Evolutionary conservation across 2,797 vertebrate genomes (phyloP).

Genomic region (Cyclopterus lumpus): DNA sequence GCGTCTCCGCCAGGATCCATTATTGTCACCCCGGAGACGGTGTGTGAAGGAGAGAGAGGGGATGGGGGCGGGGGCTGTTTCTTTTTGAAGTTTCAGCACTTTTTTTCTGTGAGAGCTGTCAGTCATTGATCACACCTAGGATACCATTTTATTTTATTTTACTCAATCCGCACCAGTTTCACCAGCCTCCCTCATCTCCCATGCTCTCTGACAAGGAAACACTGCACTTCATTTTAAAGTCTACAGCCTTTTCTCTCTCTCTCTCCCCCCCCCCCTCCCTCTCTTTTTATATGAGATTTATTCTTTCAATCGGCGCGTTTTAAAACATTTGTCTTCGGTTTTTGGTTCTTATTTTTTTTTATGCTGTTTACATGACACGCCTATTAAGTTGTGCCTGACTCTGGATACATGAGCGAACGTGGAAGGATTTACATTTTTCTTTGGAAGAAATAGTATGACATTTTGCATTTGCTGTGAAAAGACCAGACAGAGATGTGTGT

Average conservation of each 20-base stretch:
- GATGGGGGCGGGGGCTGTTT: conserved; percentile 12
- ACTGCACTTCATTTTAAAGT: conserved; percentile 69
- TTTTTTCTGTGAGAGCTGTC: conserved; percentile 58
- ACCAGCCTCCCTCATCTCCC: conserved; percentile 52
- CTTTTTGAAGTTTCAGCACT: conserved; percentile 55
- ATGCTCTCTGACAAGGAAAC: conserved; percentile 60
- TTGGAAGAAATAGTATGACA: conserved; percentile 25
- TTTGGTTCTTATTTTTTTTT: conserved; percentile 65
- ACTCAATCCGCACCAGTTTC: conserved; percentile 65
- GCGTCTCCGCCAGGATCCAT: conserved; percentile 61
- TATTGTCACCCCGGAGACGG: conserved; percentile 60
- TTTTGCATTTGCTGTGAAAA: conserved; percentile 35
- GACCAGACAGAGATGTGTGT: background rate
- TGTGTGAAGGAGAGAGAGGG: conserved; percentile 54
- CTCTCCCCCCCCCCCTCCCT: background rate
- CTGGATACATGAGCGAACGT: conserved; percentile 52
- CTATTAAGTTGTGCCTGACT: conserved; percentile 84
- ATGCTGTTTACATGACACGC: conserved; percentile 78
- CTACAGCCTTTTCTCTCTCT: conserved; percentile 35
- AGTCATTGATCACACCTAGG: conserved; percentile 68
- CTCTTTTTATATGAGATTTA: conserved; percentile 57
- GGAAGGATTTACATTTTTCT: conserved; percentile 33
- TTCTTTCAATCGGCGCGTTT: conserved; percentile 66
- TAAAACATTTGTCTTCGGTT: conserved; percentile 51
- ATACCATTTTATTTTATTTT: conserved; percentile 15